Evolutionary conservation across 2,797 vertebrate species (phyloP).

Genomic region (Masticophis lateralis): DNA sequence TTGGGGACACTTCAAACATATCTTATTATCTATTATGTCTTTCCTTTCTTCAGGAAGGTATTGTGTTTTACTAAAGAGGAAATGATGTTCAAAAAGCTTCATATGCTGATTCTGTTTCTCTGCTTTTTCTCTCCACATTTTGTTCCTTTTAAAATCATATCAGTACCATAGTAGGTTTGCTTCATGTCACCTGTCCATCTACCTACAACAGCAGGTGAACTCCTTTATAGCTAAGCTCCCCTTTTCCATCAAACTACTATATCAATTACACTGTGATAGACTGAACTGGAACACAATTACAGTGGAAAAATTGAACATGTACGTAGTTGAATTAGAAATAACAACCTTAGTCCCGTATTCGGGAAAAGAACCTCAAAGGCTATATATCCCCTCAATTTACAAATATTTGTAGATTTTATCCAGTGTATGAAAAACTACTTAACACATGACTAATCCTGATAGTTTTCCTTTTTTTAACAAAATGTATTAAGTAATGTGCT

Average conservation of each 20-base stretch:
- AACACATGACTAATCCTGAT: not conserved
- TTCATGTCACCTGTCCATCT: not conserved
- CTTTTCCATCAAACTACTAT: not conserved
- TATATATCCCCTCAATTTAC: not conserved
- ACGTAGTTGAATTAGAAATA: not conserved
- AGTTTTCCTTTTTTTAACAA: not conserved
- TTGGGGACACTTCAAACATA: not conserved
- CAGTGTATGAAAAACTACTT: not conserved
- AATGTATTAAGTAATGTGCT: not conserved
- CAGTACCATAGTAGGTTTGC: not conserved
- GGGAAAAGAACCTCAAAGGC: not conserved
- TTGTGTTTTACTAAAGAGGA: not conserved
- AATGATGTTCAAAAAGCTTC: not conserved
- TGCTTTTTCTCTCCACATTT: not conserved
- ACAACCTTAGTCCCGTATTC: too few species aligned
- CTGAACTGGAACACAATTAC: not conserved
- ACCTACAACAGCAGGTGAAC: not conserved
- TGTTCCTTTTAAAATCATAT: not conserved
- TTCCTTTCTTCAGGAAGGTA: not conserved
- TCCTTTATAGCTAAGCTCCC: not conserved
- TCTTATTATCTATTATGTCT: too few species aligned
- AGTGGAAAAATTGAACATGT: not conserved
- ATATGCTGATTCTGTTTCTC: not conserved
- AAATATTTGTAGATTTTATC: not conserved
- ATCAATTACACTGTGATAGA: not conserved